Evolutionary conservation across 2,113 vertebrate species (phyloP).

Genomic region (Perca fluviatilis): DNA sequence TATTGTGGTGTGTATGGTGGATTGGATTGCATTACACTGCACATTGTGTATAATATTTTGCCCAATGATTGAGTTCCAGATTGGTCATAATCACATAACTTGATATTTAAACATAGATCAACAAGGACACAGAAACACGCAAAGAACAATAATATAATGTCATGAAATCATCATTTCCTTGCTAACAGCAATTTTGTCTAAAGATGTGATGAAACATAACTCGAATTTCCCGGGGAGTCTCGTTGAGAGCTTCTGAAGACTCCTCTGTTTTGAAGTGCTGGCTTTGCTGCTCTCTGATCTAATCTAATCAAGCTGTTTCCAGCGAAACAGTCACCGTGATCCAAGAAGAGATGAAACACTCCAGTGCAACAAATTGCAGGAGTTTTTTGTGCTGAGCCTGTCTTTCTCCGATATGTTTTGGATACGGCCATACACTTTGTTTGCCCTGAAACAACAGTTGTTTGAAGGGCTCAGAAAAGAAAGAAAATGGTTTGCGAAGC

Average conservation of each 20-base stretch:
- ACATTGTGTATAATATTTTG: neutral
- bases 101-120: constrained; percentile 2
- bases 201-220: neutral
- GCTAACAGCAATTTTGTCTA: neutral
- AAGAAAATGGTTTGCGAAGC: too few species aligned
- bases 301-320: constrained; percentile 9
- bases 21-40: neutral
- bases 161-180: neutral
- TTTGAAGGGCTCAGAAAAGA: too few species aligned
- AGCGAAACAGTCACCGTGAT: neutral
- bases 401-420: neutral
- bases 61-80: neutral
- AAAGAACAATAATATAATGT: neutral
- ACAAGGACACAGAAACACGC: neutral
- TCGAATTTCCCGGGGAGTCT: neutral
- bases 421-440: neutral
- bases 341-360: constrained; percentile 14
- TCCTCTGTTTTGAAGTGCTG: neutral
- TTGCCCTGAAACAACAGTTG: neutral
- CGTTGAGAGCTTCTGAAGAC: neutral
- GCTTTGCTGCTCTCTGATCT: neutral
- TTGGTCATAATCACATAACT: neutral
- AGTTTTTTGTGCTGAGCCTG: neutral
- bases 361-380: constrained; percentile 9
- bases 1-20: neutral